These are phyloP conservation scores for Chascanopsetta lugubris DNA, from an alignment of 2,113 vertebrate species.

Conservation along the genomic window DNA sequence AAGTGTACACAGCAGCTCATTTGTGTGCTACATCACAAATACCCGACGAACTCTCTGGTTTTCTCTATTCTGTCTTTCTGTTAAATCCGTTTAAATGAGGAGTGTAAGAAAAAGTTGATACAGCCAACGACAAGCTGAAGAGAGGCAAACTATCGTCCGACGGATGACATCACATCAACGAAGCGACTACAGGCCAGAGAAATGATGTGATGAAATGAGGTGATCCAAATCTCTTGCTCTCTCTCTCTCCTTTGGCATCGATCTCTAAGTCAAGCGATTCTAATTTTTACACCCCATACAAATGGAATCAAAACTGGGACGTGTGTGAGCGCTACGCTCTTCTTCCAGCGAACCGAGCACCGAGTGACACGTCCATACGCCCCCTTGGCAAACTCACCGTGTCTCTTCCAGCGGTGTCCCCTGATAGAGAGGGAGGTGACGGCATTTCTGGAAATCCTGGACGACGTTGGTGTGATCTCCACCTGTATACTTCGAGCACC, in stretches of 20 bases:
- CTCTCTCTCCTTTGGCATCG: constrained; percentile 44
- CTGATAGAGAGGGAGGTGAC: constrained; percentile 98
- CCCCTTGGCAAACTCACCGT: constrained; percentile 86
- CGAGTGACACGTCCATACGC: not conserved
- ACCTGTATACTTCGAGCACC: constrained; percentile 94
- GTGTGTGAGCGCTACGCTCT: not conserved
- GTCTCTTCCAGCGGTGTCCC: constrained; percentile 98
- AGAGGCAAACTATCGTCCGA: not conserved
- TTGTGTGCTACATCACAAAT: too few relatives aligned
- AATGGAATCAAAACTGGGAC: not conserved
- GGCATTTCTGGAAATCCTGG: constrained; percentile 96
- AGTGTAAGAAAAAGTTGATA: not conserved
- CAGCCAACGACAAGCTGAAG: not conserved
- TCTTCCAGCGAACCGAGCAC: not conserved
- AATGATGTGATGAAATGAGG: constrained; percentile 23
- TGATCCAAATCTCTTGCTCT: constrained; percentile 27
- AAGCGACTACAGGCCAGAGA: constrained; percentile 17
- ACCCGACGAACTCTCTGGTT: too few relatives aligned
- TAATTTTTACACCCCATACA: not conserved
- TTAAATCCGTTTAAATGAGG: not conserved
- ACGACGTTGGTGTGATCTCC: constrained; percentile 96
- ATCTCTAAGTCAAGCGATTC: not conserved
- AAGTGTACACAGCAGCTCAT: too few relatives aligned
- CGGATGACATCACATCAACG: constrained; percentile 18
- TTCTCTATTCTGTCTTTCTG: too few relatives aligned